phyloP scores from a whole-genome alignment of 2,888 invertebrate genomes.

The Allophyes oxyacanthae region DNA sequence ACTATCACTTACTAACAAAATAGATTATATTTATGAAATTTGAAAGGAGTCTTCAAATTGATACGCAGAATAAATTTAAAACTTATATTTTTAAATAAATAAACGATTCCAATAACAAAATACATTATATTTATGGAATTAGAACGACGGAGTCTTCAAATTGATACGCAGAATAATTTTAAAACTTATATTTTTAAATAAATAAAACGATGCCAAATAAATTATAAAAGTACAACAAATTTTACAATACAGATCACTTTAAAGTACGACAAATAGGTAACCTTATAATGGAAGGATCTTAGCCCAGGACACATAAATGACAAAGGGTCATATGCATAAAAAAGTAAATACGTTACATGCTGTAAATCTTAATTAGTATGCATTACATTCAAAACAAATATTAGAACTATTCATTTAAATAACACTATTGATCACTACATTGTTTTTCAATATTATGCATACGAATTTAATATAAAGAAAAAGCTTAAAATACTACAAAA shows the following conservation, averaged over 20 bases:
- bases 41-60: not conserved
- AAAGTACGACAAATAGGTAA: slow-evolving; percentile 6
- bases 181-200: slow-evolving; percentile 29
- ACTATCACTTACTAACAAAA: too few relatives aligned
- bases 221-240: slow-evolving; percentile 19
- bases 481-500: not conserved
- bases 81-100: too few relatives aligned
- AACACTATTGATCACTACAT: not conserved
- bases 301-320: not conserved
- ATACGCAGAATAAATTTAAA: slow-evolving; percentile 11
- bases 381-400: too few relatives aligned
- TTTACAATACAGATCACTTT: slow-evolving; percentile 3
- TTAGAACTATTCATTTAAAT: too few relatives aligned
- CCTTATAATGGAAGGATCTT: slow-evolving; percentile 2
- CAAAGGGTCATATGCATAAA: slow-evolving; percentile 5
- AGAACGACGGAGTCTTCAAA: not conserved
- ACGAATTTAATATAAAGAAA: slow-evolving; percentile 1
- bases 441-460: not conserved
- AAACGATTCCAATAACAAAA: too few relatives aligned
- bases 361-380: too few relatives aligned
- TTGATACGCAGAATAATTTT: slow-evolving; percentile 11
- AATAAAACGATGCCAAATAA: slow-evolving; percentile 28
- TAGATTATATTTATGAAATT: too few relatives aligned
- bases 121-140: too few relatives aligned
- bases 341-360: not conserved